phyloP scores from a whole-genome alignment of 2,888 invertebrate genomes.

The Leptothorax acervorum region DNA sequence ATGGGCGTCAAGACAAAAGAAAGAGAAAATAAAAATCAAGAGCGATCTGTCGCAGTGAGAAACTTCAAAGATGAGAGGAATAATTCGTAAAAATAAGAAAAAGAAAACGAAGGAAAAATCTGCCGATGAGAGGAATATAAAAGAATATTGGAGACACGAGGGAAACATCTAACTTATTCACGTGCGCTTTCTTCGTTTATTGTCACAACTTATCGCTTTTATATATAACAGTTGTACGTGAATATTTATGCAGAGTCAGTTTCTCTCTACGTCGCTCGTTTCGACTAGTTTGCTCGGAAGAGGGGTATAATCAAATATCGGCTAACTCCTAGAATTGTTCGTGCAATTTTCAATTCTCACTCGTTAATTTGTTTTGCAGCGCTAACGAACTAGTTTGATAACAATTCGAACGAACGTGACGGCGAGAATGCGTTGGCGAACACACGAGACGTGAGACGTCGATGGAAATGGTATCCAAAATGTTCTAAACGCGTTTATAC shows the following conservation, averaged over 20 bases:
- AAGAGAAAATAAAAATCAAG: constrained; percentile 2
- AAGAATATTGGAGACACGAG: background rate
- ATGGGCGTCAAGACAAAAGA: background rate
- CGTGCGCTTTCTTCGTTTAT: constrained; percentile 67
- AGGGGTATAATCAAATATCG: constrained; percentile 36
- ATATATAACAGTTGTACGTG: constrained; percentile 44
- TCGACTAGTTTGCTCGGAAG: constrained; percentile 23
- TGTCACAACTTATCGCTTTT: constrained; percentile 58
- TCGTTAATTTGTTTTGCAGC: constrained; percentile 35
- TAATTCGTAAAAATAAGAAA: constrained; percentile 15
- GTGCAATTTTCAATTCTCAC: constrained; percentile 39
- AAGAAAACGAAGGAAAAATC: background rate
- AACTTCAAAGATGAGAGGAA: background rate
- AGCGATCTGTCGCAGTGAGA: constrained; percentile 2
- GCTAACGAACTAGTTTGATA: constrained; percentile 53
- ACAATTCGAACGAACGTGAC: constrained; percentile 45
- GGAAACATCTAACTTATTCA: constrained; percentile 36
- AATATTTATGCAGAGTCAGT: constrained; percentile 43
- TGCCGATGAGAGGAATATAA: constrained; percentile 4
- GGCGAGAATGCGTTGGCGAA: constrained; percentile 41
- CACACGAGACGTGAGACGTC: constrained; percentile 21
- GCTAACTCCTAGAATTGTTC: constrained; percentile 47
- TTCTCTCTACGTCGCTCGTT: constrained; percentile 19
- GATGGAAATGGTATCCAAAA: constrained; percentile 48
- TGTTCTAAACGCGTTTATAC: constrained; percentile 18